These are phyloP conservation scores for Thymelicus lineola DNA, from an alignment of 2,888 invertebrate genomes.

Conservation along the genomic window DNA sequence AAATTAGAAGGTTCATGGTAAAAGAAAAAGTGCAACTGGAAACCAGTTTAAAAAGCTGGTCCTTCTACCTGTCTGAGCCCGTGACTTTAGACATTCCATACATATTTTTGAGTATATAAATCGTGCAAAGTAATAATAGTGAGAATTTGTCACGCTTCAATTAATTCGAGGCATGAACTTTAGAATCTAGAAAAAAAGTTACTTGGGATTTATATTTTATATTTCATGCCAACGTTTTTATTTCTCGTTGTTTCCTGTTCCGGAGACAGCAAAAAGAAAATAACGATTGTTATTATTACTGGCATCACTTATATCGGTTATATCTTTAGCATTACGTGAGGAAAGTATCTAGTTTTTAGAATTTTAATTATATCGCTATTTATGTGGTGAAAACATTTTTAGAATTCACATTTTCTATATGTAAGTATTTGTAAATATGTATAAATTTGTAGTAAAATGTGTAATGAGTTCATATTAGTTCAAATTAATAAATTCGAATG, in stretches of 20 bases:
- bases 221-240: not conserved
- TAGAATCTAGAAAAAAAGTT: not conserved
- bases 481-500: too few relatives aligned
- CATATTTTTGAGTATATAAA: slow-evolving; percentile 44
- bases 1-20: slow-evolving; percentile 40
- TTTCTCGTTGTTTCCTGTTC: not conserved
- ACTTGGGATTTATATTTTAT: not conserved
- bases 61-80: slow-evolving; percentile 51
- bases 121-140: not conserved
- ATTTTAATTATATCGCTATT: too few relatives aligned
- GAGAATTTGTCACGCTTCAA: not conserved
- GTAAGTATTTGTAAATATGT: too few relatives aligned
- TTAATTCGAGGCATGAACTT: not conserved
- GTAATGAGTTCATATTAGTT: too few relatives aligned
- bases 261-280: not conserved
- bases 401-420: too few relatives aligned
- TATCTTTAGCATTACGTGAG: too few relatives aligned
- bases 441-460: too few relatives aligned
- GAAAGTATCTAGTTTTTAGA: too few relatives aligned
- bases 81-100: slow-evolving; percentile 54
- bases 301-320: too few relatives aligned
- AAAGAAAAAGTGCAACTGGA: slow-evolving; percentile 40
- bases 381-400: too few relatives aligned
- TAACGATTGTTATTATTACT: not conserved
- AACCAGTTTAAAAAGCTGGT: slow-evolving; percentile 50